Evolutionary conservation across 2,797 vertebrate species (phyloP), one percentile per base, ranked within the genome.

Genomic region (Coccyzus lansbergi): DNA sequence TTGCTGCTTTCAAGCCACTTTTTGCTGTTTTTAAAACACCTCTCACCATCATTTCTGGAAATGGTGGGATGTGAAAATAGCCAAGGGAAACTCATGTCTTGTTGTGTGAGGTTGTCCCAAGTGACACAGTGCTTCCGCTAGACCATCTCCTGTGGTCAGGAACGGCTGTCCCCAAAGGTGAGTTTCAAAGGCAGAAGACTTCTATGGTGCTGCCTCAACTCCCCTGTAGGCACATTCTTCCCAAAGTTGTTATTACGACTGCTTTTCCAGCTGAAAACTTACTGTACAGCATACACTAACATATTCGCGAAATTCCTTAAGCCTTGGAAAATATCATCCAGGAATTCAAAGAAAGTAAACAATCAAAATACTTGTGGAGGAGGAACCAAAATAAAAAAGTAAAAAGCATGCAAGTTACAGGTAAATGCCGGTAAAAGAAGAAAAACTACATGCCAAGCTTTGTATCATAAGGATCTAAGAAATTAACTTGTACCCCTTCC

Each of bases 191-290:
- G 24, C 38, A 94, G 53, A 74, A 74, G 25, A 44, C n/a, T 46
- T 82, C 31, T 38, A 31, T 29, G 11, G 16, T 83, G n/a, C 46
- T 83, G 36, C 19, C 34, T 12, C 7, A 10, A 24, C 38, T 67
- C 28, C 38, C 16, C 10, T 3, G 1, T n/a, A 52, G 24, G 9
- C 8, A 16, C 0, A 0, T 71, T 83, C 28, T 89, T 63, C 18
- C 9, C 34, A 38, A 29, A 44, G 12, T 29, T 42, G 78, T 46
- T 33, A 56, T 9, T n/a, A 34, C 1, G 7, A 25, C 8, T 48
- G 18, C 9, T 5, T 91, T 93, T 75, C 49, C 56, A 62, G 11
- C 20, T 60, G 26, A 77, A 64, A 74, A 90, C 55, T 4, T 63
- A 16, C 22, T 68, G 19, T 56, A 40, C 10, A 12, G 6, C 9